Base-by-base conservation (phyloP, 2,888 invertebrate species). In the Nowickia ferox region DNA sequence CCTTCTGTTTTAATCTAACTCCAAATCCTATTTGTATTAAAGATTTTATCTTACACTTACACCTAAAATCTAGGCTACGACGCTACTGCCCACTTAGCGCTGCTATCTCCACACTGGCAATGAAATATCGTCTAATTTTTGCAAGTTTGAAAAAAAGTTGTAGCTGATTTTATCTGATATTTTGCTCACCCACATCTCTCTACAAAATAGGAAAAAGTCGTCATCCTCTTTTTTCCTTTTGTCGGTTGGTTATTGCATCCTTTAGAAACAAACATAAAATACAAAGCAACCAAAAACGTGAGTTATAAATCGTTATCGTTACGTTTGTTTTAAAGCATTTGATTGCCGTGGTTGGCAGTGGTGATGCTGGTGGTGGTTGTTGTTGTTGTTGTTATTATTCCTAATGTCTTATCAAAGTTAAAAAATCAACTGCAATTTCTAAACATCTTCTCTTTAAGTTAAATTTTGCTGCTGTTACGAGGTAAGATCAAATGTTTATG, bases 401-500 rank as follows among this genome's bases (percentile, higher is more conserved):
- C 53, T 46, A 75, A 69, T 10, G 15, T 46, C 72, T 86, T 86
- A 86, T 86, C 86, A 86, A 71, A 76, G 19, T 51, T 19, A 55
- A 76, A 66, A 85, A 86, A 86, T 86, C 86, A 83, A 79, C 71
- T 75, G 75, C 59, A 76, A 40, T 83, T 86, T 83, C 42, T 53
- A 51, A 42, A 13, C 48, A 81, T 81, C 74, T 81, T 75, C 74
- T 66, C 48, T 66, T 40, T 22, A 48, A 61, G 78, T 48, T 68
- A 48, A 74, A 69, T 80, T 80, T 76, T 11, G 42, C 30, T 76
- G n/a, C 30, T 53, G 53, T 46, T 44, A 5, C 40, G 48, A 82
- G 82, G 55, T 51, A 77, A 57, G 76, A 83, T 72, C 55, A 85
- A 78, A 82, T 82, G 78, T 79, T 78, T 78, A 57, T 78, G 6